Evolutionary conservation across 2,113 vertebrate genomes (phyloP), one percentile per base, ranked within the genome.

Genomic region (Chroicocephalus ridibundus): DNA sequence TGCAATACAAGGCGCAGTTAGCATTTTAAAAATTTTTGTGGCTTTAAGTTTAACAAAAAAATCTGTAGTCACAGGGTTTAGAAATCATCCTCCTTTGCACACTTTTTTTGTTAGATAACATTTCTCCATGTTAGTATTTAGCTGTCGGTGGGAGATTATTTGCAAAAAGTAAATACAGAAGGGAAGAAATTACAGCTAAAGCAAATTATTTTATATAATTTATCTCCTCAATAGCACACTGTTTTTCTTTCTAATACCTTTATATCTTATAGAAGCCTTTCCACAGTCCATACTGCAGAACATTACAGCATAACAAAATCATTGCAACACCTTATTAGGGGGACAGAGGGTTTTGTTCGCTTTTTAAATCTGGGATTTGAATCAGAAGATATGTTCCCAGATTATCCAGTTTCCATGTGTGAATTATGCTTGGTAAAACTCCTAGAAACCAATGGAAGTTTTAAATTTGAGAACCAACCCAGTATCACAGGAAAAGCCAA

Each of bases 341-440:
- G 20, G 19, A 54, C 8, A 31, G 22, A 13, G 2, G 3, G 1
- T 3, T 47, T 69, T 16, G 3, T n/a, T 46, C 34, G 8, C 25
- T 75, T 22, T 70, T 64, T 26, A 47, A 31, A 21, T 36, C 15
- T 61, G 14, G 2, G 9, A 68, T 64, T 88, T 88, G 7, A 65
- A 71, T 2, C 20, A 40, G 62, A 88, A 91, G 2, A 13, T 42
- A 32, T 7, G 3, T 46, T 82, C 25, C 9, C 25, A 54, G 52
- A 69, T 85, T 57, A 82, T 49, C 12, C 4, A 18, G 2, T 62
- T 87, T 88, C 29, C 3, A 0, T 17, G 68, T 52, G 22, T 34
- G 42, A 89, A 62, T 5, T 36, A 27, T 5, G 15, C 18, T 70
- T 44, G 17, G 8, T 4, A 76, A 71, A 69, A 72, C 17, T 72